Conservation (phyloP, 2,888 invertebrate genomes). For the Fragum whitleyi region DNA sequence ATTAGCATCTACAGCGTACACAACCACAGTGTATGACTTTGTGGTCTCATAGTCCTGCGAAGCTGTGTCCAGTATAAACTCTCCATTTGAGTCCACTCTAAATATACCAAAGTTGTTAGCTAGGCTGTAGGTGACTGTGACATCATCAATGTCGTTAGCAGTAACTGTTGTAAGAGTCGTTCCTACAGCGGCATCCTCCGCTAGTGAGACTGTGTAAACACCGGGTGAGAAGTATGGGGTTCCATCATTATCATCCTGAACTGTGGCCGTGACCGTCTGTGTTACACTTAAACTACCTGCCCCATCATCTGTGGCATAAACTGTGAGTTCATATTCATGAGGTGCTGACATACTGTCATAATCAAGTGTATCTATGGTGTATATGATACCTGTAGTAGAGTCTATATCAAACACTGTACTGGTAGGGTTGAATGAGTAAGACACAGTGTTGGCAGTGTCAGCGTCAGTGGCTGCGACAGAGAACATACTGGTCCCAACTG, state of each 20-base stretch:
- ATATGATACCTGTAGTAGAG: constrained; percentile 62
- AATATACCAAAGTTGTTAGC: constrained; percentile 55
- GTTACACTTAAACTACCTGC: constrained; percentile 37
- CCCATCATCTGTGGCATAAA: constrained; percentile 63
- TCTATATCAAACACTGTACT: constrained; percentile 66
- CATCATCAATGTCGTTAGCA: constrained; percentile 71
- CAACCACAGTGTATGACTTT: constrained; percentile 59
- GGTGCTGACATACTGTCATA: constrained; percentile 69
- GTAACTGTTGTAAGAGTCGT: constrained; percentile 61
- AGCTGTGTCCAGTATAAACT: constrained; percentile 56
- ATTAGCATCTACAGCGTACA: constrained; percentile 96
- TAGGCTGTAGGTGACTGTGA: constrained; percentile 62
- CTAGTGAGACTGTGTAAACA: constrained; percentile 67
- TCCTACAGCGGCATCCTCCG: constrained; percentile 69
- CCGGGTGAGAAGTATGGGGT: constrained; percentile 65
- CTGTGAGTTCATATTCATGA: constrained; percentile 57
- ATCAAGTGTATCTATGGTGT: constrained; percentile 54
- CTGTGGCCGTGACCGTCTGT: constrained; percentile 62
- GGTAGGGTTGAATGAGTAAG: constrained; percentile 40
- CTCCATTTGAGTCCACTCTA: constrained; percentile 60
- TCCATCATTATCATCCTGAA: constrained; percentile 73
- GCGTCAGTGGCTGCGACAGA: constrained; percentile 65
- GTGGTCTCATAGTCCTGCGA: constrained; percentile 70
- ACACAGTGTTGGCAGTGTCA: constrained; percentile 64
- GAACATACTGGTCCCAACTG: constrained; percentile 63